These are phyloP conservation scores for Cranoglanis bouderius DNA, from an alignment of 2,113 vertebrate species.

Conservation along the genomic window DNA sequence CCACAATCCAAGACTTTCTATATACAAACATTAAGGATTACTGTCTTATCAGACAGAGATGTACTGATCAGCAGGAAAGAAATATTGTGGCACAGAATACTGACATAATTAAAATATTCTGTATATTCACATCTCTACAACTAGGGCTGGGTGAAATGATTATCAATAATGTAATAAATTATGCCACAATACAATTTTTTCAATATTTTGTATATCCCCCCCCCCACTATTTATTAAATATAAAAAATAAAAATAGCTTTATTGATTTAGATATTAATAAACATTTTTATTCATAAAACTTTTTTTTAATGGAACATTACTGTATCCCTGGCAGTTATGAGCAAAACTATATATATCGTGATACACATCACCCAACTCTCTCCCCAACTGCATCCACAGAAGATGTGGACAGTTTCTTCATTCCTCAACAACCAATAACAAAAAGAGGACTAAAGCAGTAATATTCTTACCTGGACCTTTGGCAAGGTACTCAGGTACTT, in stretches of 20 bases:
- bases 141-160: background rate
- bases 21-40: background rate
- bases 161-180: background rate
- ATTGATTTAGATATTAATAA: too few relatives aligned
- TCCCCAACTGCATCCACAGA: background rate
- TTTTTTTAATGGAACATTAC: background rate
- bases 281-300: too few relatives aligned
- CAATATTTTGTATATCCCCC: background rate
- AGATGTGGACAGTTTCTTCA: background rate
- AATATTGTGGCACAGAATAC: background rate
- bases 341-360: background rate
- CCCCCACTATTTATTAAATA: too few relatives aligned
- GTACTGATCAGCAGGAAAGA: background rate
- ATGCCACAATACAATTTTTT: background rate
- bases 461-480: background rate
- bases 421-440: background rate
- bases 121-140: background rate
- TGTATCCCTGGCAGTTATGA: background rate
- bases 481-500: background rate
- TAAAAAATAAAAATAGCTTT: too few relatives aligned
- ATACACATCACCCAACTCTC: background rate
- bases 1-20: background rate
- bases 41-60: background rate
- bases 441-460: background rate
- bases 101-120: background rate